Percentiles rank a stretch among this genome's conserved stretches.
Evolutionary conservation across 2,113 vertebrate species (phyloP).

Genomic region (Columbina picui): DNA sequence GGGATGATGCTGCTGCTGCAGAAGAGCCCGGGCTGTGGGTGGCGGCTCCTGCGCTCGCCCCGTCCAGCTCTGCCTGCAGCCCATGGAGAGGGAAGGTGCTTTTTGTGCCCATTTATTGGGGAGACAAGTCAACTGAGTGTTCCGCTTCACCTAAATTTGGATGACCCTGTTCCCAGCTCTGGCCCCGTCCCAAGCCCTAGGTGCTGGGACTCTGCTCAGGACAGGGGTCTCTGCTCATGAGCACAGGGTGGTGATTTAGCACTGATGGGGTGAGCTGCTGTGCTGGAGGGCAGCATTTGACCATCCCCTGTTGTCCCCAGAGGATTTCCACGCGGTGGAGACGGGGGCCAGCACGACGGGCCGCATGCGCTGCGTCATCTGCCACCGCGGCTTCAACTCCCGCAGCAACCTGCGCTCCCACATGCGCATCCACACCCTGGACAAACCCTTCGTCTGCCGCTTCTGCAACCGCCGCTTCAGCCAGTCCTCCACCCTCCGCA

Average conservation of each 20-base stretch:
- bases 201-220: neutral
- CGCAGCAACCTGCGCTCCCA: constrained; percentile 98
- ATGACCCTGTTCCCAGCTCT: neutral
- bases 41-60: rapidly evolving
- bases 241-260: neutral
- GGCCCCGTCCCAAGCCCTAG: neutral
- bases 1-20: neutral
- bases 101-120: neutral
- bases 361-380: constrained; percentile 97
- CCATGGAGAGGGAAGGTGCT: rapidly evolving
- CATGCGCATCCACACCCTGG: constrained; percentile 99
- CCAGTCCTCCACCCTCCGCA: constrained; percentile 97
- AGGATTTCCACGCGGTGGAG: constrained; percentile 86
- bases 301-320: constrained; percentile 55
- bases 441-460: constrained; percentile 97
- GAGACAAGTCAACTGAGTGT: neutral
- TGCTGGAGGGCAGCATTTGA: neutral
- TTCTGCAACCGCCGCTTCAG: constrained; percentile 99
- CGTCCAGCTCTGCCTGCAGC: neutral
- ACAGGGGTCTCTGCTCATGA: neutral
- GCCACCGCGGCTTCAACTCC: constrained; percentile 98
- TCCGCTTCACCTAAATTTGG: neutral
- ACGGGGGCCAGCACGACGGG: constrained; percentile 69
- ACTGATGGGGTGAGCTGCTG: neutral
- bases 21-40: neutral